Evolutionary conservation across 1,140 invertebrate genomes (phyloP).

Genomic region (Ditylenchus dipsaci): DNA sequence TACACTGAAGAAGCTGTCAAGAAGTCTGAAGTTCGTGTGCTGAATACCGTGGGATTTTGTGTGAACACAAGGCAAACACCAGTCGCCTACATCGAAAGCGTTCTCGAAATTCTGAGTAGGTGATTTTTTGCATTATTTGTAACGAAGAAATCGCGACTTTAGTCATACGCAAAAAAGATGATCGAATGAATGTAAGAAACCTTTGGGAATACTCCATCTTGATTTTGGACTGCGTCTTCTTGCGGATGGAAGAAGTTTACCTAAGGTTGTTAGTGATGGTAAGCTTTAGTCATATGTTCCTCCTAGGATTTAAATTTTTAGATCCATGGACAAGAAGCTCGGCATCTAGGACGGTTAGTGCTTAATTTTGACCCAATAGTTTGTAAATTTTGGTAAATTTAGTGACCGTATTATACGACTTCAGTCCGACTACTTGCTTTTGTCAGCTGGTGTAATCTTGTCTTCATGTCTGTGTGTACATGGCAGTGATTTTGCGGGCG

Average conservation of each 20-base stretch:
- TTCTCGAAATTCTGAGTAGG: slow-evolving; percentile 23
- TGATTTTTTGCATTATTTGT: no score
- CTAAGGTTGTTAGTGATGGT: not conserved
- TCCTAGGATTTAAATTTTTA: not conserved
- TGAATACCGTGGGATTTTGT: slow-evolving; percentile 25
- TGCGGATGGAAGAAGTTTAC: slow-evolving; percentile 20
- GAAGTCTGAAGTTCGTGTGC: slow-evolving; percentile 28
- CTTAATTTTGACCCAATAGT: no score
- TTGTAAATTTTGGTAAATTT: not conserved
- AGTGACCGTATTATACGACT: slow-evolving; percentile 16
- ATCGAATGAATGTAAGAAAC: slow-evolving; percentile 7
- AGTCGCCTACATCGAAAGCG: slow-evolving; percentile 23
- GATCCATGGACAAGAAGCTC: slow-evolving; percentile 13
- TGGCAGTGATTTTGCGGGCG: slow-evolving; percentile 14
- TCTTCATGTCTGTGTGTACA: slow-evolving; percentile 21
- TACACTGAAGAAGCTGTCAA: slow-evolving; percentile 27
- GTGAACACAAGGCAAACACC: slow-evolving; percentile 18
- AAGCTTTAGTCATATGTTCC: not conserved
- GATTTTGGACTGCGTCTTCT: slow-evolving; percentile 19
- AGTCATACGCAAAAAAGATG: not conserved
- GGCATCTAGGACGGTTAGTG: slow-evolving; percentile 8
- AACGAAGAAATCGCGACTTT: not conserved
- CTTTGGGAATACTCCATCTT: slow-evolving; percentile 27
- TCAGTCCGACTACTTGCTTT: slow-evolving; percentile 19
- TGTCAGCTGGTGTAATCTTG: slow-evolving; percentile 18